These are phyloP conservation scores for Trachelipus rathkii DNA, from an alignment of 1,140 invertebrate genomes.

Conservation along the genomic window DNA sequence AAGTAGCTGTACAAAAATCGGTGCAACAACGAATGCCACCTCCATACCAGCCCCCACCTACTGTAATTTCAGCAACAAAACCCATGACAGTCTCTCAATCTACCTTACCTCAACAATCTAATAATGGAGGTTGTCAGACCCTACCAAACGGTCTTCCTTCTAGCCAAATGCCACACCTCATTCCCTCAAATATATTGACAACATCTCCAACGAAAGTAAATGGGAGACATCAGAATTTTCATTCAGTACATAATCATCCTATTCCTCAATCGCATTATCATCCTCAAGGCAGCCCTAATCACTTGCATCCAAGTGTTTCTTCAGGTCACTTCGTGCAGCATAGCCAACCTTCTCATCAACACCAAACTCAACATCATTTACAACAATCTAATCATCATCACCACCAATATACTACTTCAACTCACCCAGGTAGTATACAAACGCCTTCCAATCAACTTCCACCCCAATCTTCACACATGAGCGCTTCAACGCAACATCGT, in stretches of 20 bases:
- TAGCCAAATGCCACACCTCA: conserved; percentile 32
- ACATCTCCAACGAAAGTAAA: conserved; percentile 28
- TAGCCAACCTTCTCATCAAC: conserved; percentile 21
- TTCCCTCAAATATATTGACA: conserved; percentile 23
- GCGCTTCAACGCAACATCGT: background rate
- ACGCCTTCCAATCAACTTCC: background rate
- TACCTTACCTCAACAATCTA: conserved; percentile 16
- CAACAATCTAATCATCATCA: conserved; percentile 7
- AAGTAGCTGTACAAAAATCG: conserved; percentile 11
- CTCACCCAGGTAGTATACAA: background rate
- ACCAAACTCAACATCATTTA: conserved; percentile 14
- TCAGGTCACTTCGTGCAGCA: background rate
- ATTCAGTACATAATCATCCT: conserved; percentile 9
- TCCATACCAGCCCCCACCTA: conserved; percentile 43
- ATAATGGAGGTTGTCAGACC: background rate
- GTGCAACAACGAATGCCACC: conserved; percentile 37
- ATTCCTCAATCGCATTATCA: background rate
- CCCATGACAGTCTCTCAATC: conserved; percentile 23
- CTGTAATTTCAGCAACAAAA: conserved; percentile 25
- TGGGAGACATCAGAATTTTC: conserved; percentile 11
- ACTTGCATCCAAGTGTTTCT: background rate
- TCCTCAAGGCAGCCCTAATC: conserved; percentile 2
- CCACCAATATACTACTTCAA: background rate
- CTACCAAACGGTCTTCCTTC: conserved; percentile 32
- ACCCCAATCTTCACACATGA: background rate